Evolutionary conservation across 2,113 vertebrate genomes (phyloP).

Genomic region (Syrmaticus mikado): DNA sequence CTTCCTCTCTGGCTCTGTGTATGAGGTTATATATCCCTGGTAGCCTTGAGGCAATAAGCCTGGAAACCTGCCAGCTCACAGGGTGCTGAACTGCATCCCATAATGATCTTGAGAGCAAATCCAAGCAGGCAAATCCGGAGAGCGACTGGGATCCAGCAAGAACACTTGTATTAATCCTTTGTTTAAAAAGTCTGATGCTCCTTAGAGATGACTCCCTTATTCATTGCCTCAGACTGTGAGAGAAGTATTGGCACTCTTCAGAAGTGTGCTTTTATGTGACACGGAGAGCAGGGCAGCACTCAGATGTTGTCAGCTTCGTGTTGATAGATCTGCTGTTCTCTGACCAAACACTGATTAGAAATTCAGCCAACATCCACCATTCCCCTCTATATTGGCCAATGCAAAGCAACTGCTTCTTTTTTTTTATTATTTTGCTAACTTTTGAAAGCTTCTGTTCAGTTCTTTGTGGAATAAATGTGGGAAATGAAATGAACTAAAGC

Average conservation of each 20-base stretch:
- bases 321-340: background rate
- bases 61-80: background rate
- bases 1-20: background rate
- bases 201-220: background rate
- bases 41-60: background rate
- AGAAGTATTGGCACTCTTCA: accelerated
- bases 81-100: background rate
- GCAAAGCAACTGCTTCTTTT: background rate
- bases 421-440: background rate
- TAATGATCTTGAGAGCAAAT: background rate
- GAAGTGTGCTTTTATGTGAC: background rate
- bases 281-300: background rate
- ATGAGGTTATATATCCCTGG: background rate
- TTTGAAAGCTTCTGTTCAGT: background rate
- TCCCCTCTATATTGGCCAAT: background rate
- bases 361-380: background rate
- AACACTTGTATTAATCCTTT: background rate
- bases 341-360: background rate
- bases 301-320: background rate
- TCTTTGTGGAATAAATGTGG: background rate
- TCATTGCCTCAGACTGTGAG: background rate
- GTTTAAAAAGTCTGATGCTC: background rate
- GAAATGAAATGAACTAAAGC: background rate
- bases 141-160: background rate
- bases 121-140: background rate